Evolutionary conservation across 2,888 invertebrate genomes (phyloP), one percentile per base, ranked within the genome.

Genomic region (Nebria brevicollis): DNA sequence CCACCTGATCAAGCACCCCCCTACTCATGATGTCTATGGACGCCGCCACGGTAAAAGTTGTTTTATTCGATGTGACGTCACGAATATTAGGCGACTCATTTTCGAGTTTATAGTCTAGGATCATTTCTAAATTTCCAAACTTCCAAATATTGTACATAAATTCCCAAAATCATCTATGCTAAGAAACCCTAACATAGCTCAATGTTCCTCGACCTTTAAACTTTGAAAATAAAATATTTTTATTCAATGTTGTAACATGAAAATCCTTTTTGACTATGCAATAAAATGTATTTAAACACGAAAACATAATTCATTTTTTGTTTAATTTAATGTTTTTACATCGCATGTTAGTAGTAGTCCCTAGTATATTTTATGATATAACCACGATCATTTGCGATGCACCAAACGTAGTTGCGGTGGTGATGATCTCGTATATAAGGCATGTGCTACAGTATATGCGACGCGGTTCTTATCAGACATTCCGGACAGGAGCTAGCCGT

Each of bases 11-110:
- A 25, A 25, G 25, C 68, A 5, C 20, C 68, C 68, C 68, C 68
- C 15, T 68, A 8, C 68, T 68, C 68, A 25, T n/a, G 5, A 11
- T 65, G 6, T 25, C 11, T 70, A 15, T 25, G 13, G 25, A 11
- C 6, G 70, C 15, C 34, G 75, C 68, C 66, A 70, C 13, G 54
- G 11, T 54, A 77, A 77, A 77, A 77, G 43, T 77, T 77, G 77
- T 70, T 77, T 77, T 70, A 77, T 77, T 77, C 70, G 43, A 43
- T 77, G 11, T 77, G 77, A 77, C 77, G 54, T 70, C 70, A 77
- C 77, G 77, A 70, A 76, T 54, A 11, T 11, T 54, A 5, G 54
- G 7, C 54, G 13, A 54, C 54, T 54, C 7, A 8, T 54, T 54
- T 54, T 20, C 20, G 20, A 20, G 20, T 20, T 20, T 20, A 20